Percentiles rank a stretch among this genome's conserved stretches.
phyloP scores from a whole-genome alignment of 1,140 invertebrate genomes.

The Globodera rostochiensis region DNA sequence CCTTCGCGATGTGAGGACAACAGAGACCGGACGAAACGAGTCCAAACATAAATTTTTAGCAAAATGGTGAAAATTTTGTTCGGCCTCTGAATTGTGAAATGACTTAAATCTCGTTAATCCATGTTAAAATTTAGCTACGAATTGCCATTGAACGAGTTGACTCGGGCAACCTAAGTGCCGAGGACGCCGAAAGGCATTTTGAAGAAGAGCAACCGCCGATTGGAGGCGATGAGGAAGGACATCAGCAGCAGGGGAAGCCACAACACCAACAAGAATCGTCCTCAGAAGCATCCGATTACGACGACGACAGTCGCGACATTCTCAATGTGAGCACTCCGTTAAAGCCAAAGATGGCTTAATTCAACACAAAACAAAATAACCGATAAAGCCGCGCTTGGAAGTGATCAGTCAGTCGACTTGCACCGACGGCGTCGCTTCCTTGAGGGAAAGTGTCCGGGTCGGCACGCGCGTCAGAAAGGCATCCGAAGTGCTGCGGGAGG shows the following conservation, averaged over 20 bases:
- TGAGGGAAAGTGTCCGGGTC: background rate
- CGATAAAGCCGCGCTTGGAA: constrained; percentile 15
- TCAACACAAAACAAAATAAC: too few relatives aligned
- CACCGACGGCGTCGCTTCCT: background rate
- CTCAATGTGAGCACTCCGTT: constrained; percentile 29
- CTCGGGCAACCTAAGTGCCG: constrained; percentile 36
- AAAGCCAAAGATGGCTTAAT: background rate
- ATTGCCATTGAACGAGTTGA: constrained; percentile 47
- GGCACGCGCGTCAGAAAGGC: background rate
- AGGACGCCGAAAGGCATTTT: background rate
- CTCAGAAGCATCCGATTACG: background rate
- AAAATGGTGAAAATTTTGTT: constrained; percentile 3
- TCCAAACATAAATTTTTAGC: constrained; percentile 27
- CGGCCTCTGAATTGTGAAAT: background rate
- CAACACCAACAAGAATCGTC: background rate
- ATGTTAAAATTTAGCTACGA: constrained; percentile 35
- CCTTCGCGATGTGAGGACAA: constrained; percentile 81
- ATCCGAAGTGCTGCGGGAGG: background rate
- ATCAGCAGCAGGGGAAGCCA: background rate
- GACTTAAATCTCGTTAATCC: constrained; percentile 6
- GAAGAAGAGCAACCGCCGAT: constrained; percentile 4
- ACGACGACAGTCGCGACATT: constrained; percentile 30
- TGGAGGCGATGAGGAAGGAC: constrained; percentile 6
- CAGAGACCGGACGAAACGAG: background rate
- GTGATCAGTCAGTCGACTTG: constrained; percentile 28